Evolutionary conservation across 2,797 vertebrate species (phyloP).

Genomic region (Glyptemys insculpta): DNA sequence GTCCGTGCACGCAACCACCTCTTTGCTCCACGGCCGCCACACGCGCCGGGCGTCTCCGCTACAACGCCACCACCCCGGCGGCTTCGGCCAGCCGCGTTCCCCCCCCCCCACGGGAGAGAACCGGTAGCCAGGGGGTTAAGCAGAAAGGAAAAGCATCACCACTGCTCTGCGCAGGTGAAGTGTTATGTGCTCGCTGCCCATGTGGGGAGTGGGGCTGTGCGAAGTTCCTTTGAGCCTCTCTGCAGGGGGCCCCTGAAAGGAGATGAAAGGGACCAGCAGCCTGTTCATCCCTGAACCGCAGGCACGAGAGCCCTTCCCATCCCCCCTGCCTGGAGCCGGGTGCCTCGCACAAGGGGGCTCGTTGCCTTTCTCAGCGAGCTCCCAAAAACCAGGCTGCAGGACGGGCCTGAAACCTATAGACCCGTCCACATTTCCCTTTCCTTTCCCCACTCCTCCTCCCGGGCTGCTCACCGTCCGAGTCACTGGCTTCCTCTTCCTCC

Average conservation of each 20-base stretch:
- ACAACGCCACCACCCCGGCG: fast-evolving
- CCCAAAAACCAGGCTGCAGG: fast-evolving
- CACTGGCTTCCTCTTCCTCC: slow-evolving; percentile 40
- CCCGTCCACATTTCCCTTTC: neutral
- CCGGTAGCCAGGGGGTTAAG: neutral
- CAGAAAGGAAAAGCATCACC: neutral
- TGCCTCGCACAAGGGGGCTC: fast-evolving
- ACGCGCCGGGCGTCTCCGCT: neutral
- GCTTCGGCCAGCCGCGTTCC: fast-evolving
- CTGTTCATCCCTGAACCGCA: neutral
- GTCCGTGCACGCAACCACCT: too few relatives aligned
- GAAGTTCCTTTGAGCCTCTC: slow-evolving; percentile 47
- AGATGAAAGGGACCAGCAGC: slow-evolving; percentile 23
- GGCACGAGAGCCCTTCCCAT: too few relatives aligned
- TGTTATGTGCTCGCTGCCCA: neutral
- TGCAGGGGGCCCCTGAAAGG: slow-evolving; percentile 1
- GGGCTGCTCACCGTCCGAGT: slow-evolving; percentile 70
- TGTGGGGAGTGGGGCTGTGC: neutral
- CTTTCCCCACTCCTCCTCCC: neutral
- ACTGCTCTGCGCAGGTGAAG: neutral
- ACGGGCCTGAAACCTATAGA: neutral
- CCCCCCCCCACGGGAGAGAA: neutral
- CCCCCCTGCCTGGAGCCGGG: too few relatives aligned
- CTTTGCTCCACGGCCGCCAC: too few relatives aligned
- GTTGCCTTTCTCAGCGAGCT: neutral